These are phyloP conservation scores for Globodera rostochiensis DNA, from an alignment of 1,140 invertebrate genomes.

Conservation along the genomic window DNA sequence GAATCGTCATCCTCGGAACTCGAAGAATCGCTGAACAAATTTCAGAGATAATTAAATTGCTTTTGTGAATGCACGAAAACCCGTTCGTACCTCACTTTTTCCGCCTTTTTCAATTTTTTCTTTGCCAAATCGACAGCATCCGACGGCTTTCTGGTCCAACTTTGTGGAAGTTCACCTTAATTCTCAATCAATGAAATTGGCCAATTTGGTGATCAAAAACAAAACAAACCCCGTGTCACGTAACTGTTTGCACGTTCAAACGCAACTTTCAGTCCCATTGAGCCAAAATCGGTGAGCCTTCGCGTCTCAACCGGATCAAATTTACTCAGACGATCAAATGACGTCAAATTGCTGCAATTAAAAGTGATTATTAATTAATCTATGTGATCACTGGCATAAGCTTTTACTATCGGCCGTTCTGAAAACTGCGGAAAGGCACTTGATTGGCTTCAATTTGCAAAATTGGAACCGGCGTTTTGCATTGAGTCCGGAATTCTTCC, in stretches of 20 bases:
- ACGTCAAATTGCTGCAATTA: slow-evolving; percentile 37
- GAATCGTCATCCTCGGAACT: slow-evolving; percentile 25
- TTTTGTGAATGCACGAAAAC: neutral
- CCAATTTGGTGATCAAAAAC: neutral
- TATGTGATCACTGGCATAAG: slow-evolving; percentile 7
- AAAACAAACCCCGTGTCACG: slow-evolving; percentile 25
- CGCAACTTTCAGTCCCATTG: slow-evolving; percentile 29
- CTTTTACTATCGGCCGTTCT: slow-evolving; percentile 43
- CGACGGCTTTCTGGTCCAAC: slow-evolving; percentile 17
- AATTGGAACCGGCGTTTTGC: slow-evolving; percentile 2
- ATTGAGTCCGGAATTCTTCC: slow-evolving; percentile 27
- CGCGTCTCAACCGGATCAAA: slow-evolving; percentile 25
- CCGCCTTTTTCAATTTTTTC: slow-evolving; percentile 6
- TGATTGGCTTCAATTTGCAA: slow-evolving; percentile 23
- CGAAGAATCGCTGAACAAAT: neutral
- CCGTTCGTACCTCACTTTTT: neutral
- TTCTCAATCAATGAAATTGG: neutral
- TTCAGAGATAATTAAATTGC: neutral
- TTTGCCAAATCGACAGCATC: neutral
- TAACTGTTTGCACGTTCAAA: slow-evolving; percentile 37
- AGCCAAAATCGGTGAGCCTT: slow-evolving; percentile 32
- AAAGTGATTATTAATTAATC: neutral
- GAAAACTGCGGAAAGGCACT: slow-evolving; percentile 42
- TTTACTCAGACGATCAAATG: slow-evolving; percentile 29
- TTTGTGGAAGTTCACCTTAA: slow-evolving; percentile 35